Conservation (phyloP, 2,797 vertebrate species). For the Bradypodion ventrale region DNA sequence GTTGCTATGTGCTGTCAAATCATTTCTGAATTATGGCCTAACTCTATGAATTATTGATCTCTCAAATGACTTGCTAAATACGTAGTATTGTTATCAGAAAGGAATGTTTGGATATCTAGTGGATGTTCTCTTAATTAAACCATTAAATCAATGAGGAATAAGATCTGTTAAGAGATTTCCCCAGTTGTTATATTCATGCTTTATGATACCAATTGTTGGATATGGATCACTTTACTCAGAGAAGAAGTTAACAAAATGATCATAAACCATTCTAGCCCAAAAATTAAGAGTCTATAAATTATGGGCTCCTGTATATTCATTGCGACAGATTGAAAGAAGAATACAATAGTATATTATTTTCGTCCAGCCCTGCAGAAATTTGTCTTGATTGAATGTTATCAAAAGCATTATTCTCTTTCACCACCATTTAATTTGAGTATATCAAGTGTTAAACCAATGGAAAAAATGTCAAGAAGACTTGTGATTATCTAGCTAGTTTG, state of each 20-base stretch:
- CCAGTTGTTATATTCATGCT: not conserved
- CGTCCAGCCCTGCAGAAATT: not conserved
- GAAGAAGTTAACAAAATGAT: not conserved
- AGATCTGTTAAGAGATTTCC: not conserved
- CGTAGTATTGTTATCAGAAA: constrained; percentile 4
- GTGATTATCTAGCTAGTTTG: not conserved
- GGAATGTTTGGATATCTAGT: not conserved
- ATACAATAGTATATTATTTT: not conserved
- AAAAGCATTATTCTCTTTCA: not conserved
- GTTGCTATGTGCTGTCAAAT: too few relatives aligned
- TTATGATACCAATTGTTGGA: not conserved
- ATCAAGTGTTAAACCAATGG: not conserved
- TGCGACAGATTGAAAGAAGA: not conserved
- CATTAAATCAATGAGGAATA: not conserved
- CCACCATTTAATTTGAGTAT: not conserved
- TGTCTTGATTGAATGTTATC: not conserved
- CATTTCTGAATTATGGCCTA: too few relatives aligned
- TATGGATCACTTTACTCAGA: not conserved
- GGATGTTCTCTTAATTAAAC: constrained; percentile 2
- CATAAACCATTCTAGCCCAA: not conserved
- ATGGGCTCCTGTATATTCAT: not conserved
- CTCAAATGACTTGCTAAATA: not conserved
- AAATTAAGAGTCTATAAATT: not conserved
- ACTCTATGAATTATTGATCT: not conserved
- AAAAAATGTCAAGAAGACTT: not conserved